These are phyloP conservation scores for Halyomorpha halys DNA, from an alignment of 1,140 invertebrate species.

Conservation along the genomic window DNA sequence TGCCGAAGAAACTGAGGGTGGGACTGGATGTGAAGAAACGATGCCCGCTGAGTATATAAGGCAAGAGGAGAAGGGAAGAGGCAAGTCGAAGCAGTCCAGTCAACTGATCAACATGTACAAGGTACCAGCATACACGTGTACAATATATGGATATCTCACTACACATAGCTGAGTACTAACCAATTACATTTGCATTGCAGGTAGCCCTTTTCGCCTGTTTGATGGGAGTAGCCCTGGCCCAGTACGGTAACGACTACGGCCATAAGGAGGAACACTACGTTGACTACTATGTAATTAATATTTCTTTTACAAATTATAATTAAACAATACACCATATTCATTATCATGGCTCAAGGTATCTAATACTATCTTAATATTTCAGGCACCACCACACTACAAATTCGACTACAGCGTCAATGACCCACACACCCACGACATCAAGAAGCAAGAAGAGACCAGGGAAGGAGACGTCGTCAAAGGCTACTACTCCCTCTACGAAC, in stretches of 20 bases:
- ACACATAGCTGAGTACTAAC: no score
- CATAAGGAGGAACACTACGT: conserved; percentile 16
- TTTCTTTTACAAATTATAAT: not conserved
- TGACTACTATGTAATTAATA: not conserved
- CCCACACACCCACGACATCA: conserved; percentile 41
- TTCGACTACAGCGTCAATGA: conserved; percentile 46
- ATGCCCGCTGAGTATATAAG: no score
- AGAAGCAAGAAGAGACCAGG: conserved; percentile 38
- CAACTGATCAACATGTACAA: no score
- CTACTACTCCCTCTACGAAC: conserved; percentile 10
- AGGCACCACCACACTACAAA: conserved; percentile 37
- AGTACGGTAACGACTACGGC: conserved; percentile 2
- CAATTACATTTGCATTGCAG: no score
- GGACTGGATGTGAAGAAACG: no score
- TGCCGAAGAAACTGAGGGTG: no score
- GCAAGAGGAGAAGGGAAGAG: no score
- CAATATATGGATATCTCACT: no score
- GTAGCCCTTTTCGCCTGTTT: not conserved
- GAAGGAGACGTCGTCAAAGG: conserved; percentile 10
- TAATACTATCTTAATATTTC: not conserved
- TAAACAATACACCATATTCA: not conserved
- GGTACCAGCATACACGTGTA: not conserved
- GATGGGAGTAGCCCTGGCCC: not conserved
- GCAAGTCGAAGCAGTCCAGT: no score
- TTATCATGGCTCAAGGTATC: not conserved